phyloP scores from a whole-genome alignment of 2,113 vertebrate genomes.

The Thymallus thymallus region DNA sequence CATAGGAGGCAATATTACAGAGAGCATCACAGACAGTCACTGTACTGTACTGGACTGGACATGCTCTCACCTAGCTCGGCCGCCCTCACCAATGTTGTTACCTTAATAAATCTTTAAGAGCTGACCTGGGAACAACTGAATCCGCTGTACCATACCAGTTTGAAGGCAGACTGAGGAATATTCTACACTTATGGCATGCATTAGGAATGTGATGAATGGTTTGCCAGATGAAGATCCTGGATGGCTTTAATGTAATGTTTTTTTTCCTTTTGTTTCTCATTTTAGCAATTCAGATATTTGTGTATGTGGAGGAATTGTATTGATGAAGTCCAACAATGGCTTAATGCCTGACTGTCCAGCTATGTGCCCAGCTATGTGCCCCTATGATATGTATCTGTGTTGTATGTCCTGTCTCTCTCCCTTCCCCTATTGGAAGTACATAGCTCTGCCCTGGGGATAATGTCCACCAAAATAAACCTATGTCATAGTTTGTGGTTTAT shows the following conservation, averaged over 20 bases:
- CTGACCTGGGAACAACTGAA: not conserved
- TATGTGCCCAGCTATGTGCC: not conserved
- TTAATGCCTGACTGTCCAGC: conserved; percentile 17
- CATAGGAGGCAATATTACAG: not conserved
- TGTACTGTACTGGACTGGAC: not conserved
- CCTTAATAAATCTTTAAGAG: not conserved
- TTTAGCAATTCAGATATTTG: conserved; percentile 27
- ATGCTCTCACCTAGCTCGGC: not conserved
- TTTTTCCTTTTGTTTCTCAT: conserved; percentile 31
- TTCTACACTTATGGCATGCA: not conserved
- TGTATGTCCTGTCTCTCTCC: not conserved
- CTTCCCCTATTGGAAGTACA: not conserved
- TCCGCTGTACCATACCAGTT: conserved; percentile 29
- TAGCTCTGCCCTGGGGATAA: no score
- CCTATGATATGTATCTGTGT: not conserved
- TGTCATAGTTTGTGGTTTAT: conserved; percentile 1
- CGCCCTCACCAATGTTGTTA: not conserved
- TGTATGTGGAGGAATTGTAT: conserved; percentile 27
- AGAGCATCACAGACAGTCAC: no score
- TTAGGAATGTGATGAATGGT: conserved; percentile 19
- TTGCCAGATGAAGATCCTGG: conserved; percentile 15
- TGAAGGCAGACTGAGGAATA: not conserved
- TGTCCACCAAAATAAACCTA: not conserved
- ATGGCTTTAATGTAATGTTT: conserved; percentile 40
- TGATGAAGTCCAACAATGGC: conserved; percentile 12